These are phyloP conservation scores for Oreotragus oreotragus DNA, from an alignment of 2,113 vertebrate species.

Conservation along the genomic window DNA sequence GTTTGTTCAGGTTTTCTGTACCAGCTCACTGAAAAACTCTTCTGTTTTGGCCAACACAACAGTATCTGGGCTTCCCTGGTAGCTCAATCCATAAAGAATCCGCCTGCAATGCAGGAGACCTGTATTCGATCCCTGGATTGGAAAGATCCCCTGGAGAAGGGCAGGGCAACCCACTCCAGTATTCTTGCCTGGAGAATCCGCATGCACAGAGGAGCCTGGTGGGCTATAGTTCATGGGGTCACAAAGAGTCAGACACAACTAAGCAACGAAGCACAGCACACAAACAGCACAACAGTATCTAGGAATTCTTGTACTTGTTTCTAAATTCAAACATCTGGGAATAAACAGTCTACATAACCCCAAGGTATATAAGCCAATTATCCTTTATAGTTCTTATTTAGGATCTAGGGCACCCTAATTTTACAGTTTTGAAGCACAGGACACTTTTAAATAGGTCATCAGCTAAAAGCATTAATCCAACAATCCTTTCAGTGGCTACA, in stretches of 20 bases:
- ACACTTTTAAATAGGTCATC: constrained; percentile 30
- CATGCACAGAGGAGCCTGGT: neutral
- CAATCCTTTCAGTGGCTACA: neutral
- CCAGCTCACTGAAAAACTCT: neutral
- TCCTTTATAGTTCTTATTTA: constrained; percentile 11
- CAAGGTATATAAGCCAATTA: constrained; percentile 52
- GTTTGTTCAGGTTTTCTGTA: neutral
- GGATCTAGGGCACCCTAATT: constrained; percentile 52
- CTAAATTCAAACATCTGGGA: constrained; percentile 23
- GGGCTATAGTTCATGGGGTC: neutral
- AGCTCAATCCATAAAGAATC: neutral
- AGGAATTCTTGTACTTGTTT: neutral
- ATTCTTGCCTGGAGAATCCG: neutral
- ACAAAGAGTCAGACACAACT: neutral
- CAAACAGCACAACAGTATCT: neutral
- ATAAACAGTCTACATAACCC: constrained; percentile 6
- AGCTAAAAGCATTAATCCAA: neutral
- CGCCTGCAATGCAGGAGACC: neutral
- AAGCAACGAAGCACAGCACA: neutral
- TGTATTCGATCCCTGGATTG: neutral
- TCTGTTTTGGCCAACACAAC: neutral
- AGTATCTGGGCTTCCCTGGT: neutral
- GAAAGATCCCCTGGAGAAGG: neutral
- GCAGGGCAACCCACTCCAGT: neutral
- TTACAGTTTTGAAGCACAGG: neutral